phyloP scores from a whole-genome alignment of 1,140 invertebrate genomes.

The Drosophila pseudoobscura region DNA sequence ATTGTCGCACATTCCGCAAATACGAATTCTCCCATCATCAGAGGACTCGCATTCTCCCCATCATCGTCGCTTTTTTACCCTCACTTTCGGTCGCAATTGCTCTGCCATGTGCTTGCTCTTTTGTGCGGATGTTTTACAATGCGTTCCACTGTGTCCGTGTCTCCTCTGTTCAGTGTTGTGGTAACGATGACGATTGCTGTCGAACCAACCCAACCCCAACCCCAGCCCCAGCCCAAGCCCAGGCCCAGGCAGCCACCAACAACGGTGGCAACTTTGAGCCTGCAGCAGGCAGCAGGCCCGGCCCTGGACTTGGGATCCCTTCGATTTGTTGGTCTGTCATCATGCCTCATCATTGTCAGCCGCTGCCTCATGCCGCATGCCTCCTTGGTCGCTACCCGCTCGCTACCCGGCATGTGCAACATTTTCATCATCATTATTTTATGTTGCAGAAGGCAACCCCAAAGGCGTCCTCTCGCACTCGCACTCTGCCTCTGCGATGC shows the following conservation, averaged over 20 bases:
- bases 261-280: constrained; percentile 74
- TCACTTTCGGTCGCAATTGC: constrained; percentile 44
- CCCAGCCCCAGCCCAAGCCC: constrained; percentile 21
- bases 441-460: constrained; percentile 61
- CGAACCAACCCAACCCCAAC: constrained; percentile 38
- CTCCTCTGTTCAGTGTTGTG: constrained; percentile 42
- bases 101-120: constrained; percentile 56
- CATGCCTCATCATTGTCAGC: constrained; percentile 79
- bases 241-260: constrained; percentile 37
- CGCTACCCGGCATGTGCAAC: constrained; percentile 69
- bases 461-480: constrained; percentile 27
- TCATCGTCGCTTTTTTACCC: constrained; percentile 52
- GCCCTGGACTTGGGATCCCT: constrained; percentile 37
- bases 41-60: constrained; percentile 6
- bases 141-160: constrained; percentile 59
- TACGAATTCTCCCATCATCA: constrained; percentile 68
- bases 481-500: neutral
- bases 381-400: neutral
- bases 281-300: constrained; percentile 40
- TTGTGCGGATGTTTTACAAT: constrained; percentile 74
- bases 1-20: constrained; percentile 35
- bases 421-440: constrained; percentile 81
- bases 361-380: constrained; percentile 29
- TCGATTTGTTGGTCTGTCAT: constrained; percentile 81
- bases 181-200: constrained; percentile 76